Percentiles rank a stretch among this genome's conserved stretches.
Conservation (phyloP, 92 coral and sea anemone species). For the Diadumene lineata region DNA sequence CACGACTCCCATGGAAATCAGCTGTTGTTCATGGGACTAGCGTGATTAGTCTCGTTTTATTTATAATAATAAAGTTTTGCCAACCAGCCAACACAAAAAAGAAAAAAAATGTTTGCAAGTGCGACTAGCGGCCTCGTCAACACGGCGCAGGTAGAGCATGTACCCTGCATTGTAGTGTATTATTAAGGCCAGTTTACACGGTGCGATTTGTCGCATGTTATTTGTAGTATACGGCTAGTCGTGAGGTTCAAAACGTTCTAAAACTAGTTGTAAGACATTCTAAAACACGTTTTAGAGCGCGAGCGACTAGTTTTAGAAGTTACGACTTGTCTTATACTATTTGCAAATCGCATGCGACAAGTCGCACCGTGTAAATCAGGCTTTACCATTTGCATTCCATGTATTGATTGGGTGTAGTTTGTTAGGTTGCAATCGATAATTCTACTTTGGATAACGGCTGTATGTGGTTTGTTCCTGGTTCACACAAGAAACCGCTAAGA, state of each 20-base stretch:
- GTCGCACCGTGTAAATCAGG: background rate
- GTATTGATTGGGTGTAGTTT: background rate
- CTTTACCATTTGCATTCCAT: background rate
- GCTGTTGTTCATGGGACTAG: no score
- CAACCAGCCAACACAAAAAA: background rate
- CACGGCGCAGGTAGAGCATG: background rate
- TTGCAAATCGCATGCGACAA: no score
- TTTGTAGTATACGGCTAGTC: no score
- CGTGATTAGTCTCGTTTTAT: no score
- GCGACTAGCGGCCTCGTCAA: background rate
- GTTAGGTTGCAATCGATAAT: conserved; percentile 60
- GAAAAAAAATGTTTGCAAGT: background rate
- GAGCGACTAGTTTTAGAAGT: no score
- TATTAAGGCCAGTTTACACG: background rate
- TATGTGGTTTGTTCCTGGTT: conserved; percentile 73
- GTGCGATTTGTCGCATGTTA: no score
- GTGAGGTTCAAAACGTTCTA: no score
- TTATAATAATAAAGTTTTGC: no score
- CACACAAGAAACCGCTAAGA: conserved; percentile 50
- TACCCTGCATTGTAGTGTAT: background rate
- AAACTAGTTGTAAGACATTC: no score
- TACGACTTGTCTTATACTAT: no score
- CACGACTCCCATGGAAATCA: no score
- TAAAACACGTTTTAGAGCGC: no score
- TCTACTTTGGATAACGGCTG: conserved; percentile 55